phyloP scores from a whole-genome alignment of 2,888 invertebrate genomes.

The Serripes groenlandicus region DNA sequence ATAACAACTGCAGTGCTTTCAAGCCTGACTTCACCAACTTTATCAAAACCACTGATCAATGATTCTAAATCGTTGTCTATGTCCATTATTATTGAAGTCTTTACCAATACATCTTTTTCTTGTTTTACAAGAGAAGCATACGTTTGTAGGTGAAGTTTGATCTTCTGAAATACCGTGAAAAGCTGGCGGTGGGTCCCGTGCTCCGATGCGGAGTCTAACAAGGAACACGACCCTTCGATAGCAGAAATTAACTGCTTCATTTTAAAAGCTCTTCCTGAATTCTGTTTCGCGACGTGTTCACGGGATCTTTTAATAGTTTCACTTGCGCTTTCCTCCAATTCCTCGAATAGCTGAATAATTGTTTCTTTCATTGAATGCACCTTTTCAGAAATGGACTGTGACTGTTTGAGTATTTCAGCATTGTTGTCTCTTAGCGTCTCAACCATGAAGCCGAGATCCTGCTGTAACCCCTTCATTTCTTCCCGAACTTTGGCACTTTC shows the following conservation, averaged over 20 bases:
- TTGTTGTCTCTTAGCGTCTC: constrained; percentile 51
- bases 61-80: constrained; percentile 13
- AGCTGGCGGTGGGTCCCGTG: constrained; percentile 50
- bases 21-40: constrained; percentile 8
- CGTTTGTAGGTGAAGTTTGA: constrained; percentile 50
- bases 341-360: constrained; percentile 49
- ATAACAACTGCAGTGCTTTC: background rate
- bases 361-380: constrained; percentile 56
- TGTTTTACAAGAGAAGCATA: constrained; percentile 37
- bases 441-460: constrained; percentile 40
- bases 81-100: constrained; percentile 1
- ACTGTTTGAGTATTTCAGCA: constrained; percentile 43
- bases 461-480: constrained; percentile 52
- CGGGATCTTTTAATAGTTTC: constrained; percentile 38
- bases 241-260: constrained; percentile 48
- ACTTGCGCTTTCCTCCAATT: constrained; percentile 47
- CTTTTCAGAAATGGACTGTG: constrained; percentile 47
- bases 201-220: constrained; percentile 42
- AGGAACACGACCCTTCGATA: constrained; percentile 49
- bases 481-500: constrained; percentile 35
- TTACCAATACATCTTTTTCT: constrained; percentile 41
- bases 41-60: constrained; percentile 13
- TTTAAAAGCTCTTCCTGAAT: constrained; percentile 51
- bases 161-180: constrained; percentile 46
- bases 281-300: constrained; percentile 41